phyloP scores from a whole-genome alignment of 2,113 vertebrate genomes.

The Catharus bicknelli region DNA sequence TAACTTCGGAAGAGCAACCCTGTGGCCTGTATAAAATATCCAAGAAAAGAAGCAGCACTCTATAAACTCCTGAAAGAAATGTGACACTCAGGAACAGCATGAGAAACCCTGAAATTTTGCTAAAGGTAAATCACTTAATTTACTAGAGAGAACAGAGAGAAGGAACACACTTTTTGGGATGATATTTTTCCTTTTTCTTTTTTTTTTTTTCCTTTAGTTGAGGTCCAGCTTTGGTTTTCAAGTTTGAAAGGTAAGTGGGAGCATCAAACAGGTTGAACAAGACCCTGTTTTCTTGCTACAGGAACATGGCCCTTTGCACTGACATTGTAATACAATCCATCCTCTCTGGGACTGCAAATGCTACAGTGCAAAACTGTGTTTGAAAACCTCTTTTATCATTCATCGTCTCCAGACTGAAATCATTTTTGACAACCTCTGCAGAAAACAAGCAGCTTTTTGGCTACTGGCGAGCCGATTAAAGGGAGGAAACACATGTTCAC shows the following conservation, averaged over 20 bases:
- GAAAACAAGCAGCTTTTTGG: slow-evolving; percentile 86
- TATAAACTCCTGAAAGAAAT: slow-evolving; percentile 14
- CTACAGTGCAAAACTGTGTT: slow-evolving; percentile 84
- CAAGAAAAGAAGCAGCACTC: not conserved
- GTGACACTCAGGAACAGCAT: not conserved
- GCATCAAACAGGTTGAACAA: slow-evolving; percentile 77
- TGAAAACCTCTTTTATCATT: slow-evolving; percentile 89
- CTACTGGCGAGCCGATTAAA: slow-evolving; percentile 90
- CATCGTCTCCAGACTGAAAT: slow-evolving; percentile 85
- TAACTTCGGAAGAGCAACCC: not conserved
- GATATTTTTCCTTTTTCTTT: not conserved
- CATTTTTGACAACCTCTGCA: slow-evolving; percentile 87
- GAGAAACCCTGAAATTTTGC: not conserved
- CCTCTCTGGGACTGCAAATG: slow-evolving; percentile 77
- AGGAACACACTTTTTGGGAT: not conserved
- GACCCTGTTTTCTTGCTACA: slow-evolving; percentile 70
- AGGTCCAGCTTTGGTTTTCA: slow-evolving; percentile 29
- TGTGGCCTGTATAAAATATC: not conserved
- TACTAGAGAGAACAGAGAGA: not conserved
- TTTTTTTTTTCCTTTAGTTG: not conserved
- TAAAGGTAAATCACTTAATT: not conserved
- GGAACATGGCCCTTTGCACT: slow-evolving; percentile 76
- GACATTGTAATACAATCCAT: slow-evolving; percentile 81
- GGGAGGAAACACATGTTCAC: slow-evolving; percentile 93
- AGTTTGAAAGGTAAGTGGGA: slow-evolving; percentile 59